Evolutionary conservation across 2,797 vertebrate species (phyloP), one percentile per base, ranked within the genome.

Genomic region (Aplochiton taeniatus): DNA sequence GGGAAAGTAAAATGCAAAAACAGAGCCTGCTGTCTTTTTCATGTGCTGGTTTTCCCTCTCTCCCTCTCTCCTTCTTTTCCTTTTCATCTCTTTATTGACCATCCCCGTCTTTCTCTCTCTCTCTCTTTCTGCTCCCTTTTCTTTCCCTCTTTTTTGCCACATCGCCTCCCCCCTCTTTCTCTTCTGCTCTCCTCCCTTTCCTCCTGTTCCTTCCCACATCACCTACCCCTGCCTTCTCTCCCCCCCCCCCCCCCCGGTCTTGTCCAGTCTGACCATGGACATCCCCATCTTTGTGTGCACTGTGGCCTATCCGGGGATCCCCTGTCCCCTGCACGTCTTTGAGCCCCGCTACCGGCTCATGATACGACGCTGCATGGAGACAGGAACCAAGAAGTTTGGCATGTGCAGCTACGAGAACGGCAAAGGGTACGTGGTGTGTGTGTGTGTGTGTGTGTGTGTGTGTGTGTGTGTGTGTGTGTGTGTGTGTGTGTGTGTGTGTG

Each of bases 251-350:
- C 17, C 42, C 7, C 58, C 31, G 61, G 41, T 8, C n/a, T 13
- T 58, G 42, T 67, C 3, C 65, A 97, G 96, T 76, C 87, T 96
- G 20, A 95, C 92, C 18, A 94, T 90, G 73, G 93, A 94, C 77
- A 93, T 97, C 77, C 95, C 95, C 9, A 95, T 97, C 84, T 96
- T 97, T 0, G 94, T 97, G 31, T 97, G 95, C 89, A 95, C 94
- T 0, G 91, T 96, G 92, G 93, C 95, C 3, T 96, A 94, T 81
- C 95, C 95, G 0, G 93, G 94, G 13, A 81, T 96, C 0, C 69
- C 93, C n/a, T 97, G 95, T 73, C 95, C 94, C 0, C 90, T 97
- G 75, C 96, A 97, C 9, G 84, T 97, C 70, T 97, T 97, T 0
- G 96, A 97, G 81, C 96, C 95, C 1, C 94, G 94, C 1, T 97